Conservation (phyloP, 2,888 invertebrate species). For the Lycophotia porphyrea region DNA sequence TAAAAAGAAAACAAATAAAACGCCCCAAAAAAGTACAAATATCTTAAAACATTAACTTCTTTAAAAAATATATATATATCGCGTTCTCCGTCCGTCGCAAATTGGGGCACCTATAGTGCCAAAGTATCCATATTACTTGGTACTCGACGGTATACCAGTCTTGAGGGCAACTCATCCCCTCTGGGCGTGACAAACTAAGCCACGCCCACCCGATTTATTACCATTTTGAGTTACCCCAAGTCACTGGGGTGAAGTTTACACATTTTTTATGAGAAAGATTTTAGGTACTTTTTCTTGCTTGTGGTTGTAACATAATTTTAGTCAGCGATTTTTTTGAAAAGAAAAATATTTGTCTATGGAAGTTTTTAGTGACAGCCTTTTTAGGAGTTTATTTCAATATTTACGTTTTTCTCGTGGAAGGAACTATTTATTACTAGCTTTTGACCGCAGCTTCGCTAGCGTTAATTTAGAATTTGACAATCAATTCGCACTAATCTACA, state of each 20-base stretch:
- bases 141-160: constrained; percentile 6
- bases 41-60: not conserved
- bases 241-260: constrained; percentile 60
- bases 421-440: not conserved
- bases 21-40: not conserved
- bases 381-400: not conserved
- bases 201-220: constrained; percentile 73
- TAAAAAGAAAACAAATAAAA: not conserved
- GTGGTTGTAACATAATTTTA: constrained; percentile 22
- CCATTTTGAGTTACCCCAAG: constrained; percentile 68
- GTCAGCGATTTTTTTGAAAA: constrained; percentile 15
- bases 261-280: constrained; percentile 59
- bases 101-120: constrained; percentile 42
- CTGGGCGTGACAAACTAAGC: constrained; percentile 66
- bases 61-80: not conserved
- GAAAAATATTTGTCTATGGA: constrained; percentile 19
- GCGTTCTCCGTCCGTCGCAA: constrained; percentile 18
- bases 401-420: not conserved
- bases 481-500: too few species aligned
- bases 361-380: not conserved
- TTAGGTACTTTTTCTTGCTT: constrained; percentile 36
- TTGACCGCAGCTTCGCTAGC: too few species aligned
- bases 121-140: constrained; percentile 36
- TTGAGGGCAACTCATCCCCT: constrained; percentile 59
- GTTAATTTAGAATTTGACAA: too few species aligned